phyloP scores from a whole-genome alignment of 2,888 invertebrate genomes.

The Lamproptera curius region DNA sequence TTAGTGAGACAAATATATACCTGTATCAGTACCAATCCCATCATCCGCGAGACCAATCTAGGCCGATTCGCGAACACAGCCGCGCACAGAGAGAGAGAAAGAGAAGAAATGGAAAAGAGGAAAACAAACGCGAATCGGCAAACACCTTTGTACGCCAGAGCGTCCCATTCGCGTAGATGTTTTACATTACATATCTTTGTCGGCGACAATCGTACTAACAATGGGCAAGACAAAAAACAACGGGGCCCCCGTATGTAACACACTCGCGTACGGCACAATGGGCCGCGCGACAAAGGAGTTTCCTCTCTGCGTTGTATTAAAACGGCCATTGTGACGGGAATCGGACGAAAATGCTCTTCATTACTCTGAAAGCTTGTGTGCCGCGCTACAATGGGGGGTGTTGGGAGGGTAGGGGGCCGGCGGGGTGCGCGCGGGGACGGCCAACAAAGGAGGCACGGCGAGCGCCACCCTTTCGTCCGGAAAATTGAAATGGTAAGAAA shows the following conservation, averaged over 20 bases:
- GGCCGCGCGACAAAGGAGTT: slow-evolving; percentile 59
- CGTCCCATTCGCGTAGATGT: slow-evolving; percentile 26
- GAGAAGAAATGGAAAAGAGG: background rate
- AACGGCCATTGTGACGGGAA: slow-evolving; percentile 69
- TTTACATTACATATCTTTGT: slow-evolving; percentile 52
- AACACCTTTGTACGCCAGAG: background rate
- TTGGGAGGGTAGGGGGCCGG: no score
- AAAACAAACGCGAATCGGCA: slow-evolving; percentile 12
- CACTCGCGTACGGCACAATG: slow-evolving; percentile 69
- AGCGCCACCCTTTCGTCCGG: slow-evolving; percentile 70
- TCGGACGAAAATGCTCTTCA: slow-evolving; percentile 80
- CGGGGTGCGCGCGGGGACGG: background rate
- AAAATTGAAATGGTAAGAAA: slow-evolving; percentile 77
- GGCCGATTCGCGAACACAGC: no score
- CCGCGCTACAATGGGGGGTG: slow-evolving; percentile 69
- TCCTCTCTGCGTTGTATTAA: slow-evolving; percentile 75
- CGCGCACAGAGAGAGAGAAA: background rate
- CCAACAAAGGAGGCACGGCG: slow-evolving; percentile 32
- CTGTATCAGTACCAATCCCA: no score
- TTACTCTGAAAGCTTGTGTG: slow-evolving; percentile 78
- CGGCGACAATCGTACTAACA: slow-evolving; percentile 63
- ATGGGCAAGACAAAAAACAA: slow-evolving; percentile 52
- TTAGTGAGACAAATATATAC: no score
- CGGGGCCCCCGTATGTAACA: slow-evolving; percentile 47
- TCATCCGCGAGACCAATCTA: no score